Conservation (phyloP, 2,888 invertebrate genomes). For the Caenorhabditis sulstoni region DNA sequence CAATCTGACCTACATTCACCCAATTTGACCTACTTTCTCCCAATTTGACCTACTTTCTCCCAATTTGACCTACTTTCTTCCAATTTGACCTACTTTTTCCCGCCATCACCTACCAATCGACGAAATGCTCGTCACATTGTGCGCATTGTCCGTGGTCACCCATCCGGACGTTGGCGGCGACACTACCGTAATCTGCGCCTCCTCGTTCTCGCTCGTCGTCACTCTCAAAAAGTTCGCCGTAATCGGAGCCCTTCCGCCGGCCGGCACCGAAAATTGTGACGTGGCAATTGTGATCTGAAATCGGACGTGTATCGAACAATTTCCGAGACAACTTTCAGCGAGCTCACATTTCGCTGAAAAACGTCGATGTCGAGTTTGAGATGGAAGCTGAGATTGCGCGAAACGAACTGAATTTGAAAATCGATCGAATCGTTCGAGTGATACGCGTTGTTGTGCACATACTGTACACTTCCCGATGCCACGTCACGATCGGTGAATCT, state of each 20-base stretch:
- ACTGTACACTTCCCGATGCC: conserved; percentile 58
- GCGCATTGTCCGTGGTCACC: conserved; percentile 55
- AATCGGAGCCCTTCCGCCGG: conserved; percentile 60
- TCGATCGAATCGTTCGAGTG: conserved; percentile 58
- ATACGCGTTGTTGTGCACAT: conserved; percentile 56
- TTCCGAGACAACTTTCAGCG: background rate
- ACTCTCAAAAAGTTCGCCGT: conserved; percentile 53
- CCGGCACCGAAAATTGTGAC: conserved; percentile 48
- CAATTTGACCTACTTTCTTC: no score
- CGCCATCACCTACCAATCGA: conserved; percentile 39
- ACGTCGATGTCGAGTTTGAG: conserved; percentile 52
- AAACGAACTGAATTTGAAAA: conserved; percentile 34
- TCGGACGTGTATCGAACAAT: background rate
- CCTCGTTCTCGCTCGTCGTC: conserved; percentile 62
- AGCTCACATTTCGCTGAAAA: conserved; percentile 48
- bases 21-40: no score
- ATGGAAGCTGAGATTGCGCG: conserved; percentile 38
- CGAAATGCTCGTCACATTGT: conserved; percentile 35
- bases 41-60: no score
- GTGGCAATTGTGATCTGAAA: conserved; percentile 61
- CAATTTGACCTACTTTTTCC: no score
- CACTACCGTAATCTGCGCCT: conserved; percentile 56
- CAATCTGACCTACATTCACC: no score
- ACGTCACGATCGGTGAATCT: conserved; percentile 49
- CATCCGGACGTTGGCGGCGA: conserved; percentile 64